A percentile compares a stretch with the other conserved stretches of the same genome.
phyloP scores from a whole-genome alignment of 1,140 invertebrate species.

The Druon quercuslanigerum region DNA sequence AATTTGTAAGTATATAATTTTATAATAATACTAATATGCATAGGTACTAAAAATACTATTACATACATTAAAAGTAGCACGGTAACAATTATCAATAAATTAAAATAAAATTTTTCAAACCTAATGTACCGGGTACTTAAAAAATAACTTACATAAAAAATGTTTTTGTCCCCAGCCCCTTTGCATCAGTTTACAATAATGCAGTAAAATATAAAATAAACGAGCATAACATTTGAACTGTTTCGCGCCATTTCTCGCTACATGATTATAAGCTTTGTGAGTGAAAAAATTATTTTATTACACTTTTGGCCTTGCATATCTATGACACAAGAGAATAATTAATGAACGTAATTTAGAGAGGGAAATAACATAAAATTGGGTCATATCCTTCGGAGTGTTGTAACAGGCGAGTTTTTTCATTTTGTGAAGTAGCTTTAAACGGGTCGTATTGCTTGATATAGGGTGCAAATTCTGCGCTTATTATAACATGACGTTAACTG shows the following conservation, averaged over 20 bases:
- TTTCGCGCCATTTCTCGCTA: neutral
- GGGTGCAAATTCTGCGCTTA: neutral
- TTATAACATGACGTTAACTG: conserved; percentile 10
- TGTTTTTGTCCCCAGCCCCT: too few species aligned
- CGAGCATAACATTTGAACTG: neutral
- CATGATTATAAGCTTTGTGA: neutral
- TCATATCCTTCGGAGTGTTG: neutral
- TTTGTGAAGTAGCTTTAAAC: neutral
- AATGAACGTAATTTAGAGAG: neutral
- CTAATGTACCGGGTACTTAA: too few species aligned
- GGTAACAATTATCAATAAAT: too few species aligned
- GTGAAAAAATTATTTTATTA: conserved; percentile 7
- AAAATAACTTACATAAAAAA: too few species aligned
- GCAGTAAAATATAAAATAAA: neutral
- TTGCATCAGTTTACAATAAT: too few species aligned
- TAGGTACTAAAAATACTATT: too few species aligned
- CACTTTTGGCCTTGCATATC: neutral
- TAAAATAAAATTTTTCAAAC: too few species aligned
- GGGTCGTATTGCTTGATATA: neutral
- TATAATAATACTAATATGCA: too few species aligned
- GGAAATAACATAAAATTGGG: conserved; percentile 11
- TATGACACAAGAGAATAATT: conserved; percentile 3
- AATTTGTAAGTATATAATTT: too few species aligned
- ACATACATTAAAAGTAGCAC: too few species aligned
- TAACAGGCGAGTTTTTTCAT: neutral